Evolutionary conservation across 2,797 vertebrate species (phyloP).

Genomic region (Melanotaenia maccullochi): DNA sequence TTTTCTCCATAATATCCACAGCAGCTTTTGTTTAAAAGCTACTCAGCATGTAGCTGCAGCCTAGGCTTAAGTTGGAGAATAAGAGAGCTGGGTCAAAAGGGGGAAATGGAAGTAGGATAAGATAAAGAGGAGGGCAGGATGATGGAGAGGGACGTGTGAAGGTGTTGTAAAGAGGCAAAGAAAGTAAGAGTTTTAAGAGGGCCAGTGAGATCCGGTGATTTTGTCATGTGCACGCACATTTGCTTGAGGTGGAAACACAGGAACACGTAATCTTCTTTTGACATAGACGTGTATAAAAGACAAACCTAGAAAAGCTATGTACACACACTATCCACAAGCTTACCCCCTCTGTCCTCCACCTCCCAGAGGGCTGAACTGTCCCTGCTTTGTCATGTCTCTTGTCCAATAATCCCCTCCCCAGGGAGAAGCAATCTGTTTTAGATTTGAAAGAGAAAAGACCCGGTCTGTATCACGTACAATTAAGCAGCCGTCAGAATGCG

Average conservation of each 20-base stretch:
- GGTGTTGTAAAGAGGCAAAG: constrained; percentile 40
- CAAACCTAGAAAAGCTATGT: constrained; percentile 49
- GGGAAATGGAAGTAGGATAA: constrained; percentile 44
- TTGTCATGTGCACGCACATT: constrained; percentile 30
- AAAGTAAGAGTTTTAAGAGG: constrained; percentile 33
- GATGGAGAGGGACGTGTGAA: constrained; percentile 59
- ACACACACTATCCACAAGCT: constrained; percentile 45
- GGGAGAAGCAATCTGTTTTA: constrained; percentile 85
- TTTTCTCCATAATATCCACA: constrained; percentile 44
- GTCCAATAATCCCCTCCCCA: constrained; percentile 78
- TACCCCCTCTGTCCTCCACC: constrained; percentile 51
- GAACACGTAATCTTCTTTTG: constrained; percentile 61
- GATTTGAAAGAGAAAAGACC: constrained; percentile 80
- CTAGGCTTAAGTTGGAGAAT: constrained; percentile 44
- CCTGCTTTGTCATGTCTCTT: constrained; percentile 78
- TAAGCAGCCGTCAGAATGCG: constrained; percentile 81
- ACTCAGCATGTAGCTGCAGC: constrained; percentile 52
- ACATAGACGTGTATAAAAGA: constrained; percentile 45
- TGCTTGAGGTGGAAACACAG: constrained; percentile 53
- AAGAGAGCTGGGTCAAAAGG: constrained; percentile 56
- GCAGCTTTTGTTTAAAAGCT: constrained; percentile 61
- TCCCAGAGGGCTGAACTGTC: constrained; percentile 73
- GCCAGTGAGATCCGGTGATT: constrained; percentile 19
- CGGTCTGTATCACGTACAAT: constrained; percentile 82
- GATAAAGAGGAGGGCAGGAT: constrained; percentile 49